Base-by-base conservation (phyloP, 2,888 invertebrate species). In the Periphyllus acericola region DNA sequence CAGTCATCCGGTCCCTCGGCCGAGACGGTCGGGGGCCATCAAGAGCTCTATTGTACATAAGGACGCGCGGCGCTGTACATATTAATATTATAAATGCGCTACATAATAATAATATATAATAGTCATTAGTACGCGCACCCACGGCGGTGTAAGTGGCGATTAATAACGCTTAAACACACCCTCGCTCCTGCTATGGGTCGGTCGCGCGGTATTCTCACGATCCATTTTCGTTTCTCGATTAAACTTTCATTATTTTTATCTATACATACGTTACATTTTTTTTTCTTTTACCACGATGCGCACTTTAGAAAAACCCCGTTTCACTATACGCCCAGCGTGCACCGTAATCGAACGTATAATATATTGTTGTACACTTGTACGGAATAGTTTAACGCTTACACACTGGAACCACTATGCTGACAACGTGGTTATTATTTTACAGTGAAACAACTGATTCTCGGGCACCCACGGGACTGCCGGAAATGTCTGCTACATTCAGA, bases 81-180 rank as follows among this genome's bases (percentile, higher is more conserved):
- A 72, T 1, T 72, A 72, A 17, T 32, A 14, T 14, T 32, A 34
- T 21, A n/a, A n/a, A 21, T 71, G 74, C 8, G 21, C 74, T 34
- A 34, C 74, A 60, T 21, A 60, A 60, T 60, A 60, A 60, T n/a
- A n/a, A n/a, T n/a, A n/a, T 60, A 60, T 60, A 60, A 60, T 60
- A 60, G 60, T 21, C 60, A 60, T 60, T 60, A 25, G 60, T 60
- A 60, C 60, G 21, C 60, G 25, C 36, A 19, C 14, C 29, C 74
- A 36, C 36, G 36, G 46, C 11, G 29, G 74, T 74, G 34, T 36
- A 36, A 74, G 74, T 74, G 74, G 36, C 74, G 74, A 74, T 74
- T 74, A 74, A 74, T 25, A 36, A 74, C 74, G 36, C 36, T 34
- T 36, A 36, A 74, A 36, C 74, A 74, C 71, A 29, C 32, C 29